Percentiles rank a stretch among this genome's conserved stretches.
These are phyloP conservation scores for Zaprionus vittiger DNA, from an alignment of 1,140 invertebrate species.

Conservation along the genomic window DNA sequence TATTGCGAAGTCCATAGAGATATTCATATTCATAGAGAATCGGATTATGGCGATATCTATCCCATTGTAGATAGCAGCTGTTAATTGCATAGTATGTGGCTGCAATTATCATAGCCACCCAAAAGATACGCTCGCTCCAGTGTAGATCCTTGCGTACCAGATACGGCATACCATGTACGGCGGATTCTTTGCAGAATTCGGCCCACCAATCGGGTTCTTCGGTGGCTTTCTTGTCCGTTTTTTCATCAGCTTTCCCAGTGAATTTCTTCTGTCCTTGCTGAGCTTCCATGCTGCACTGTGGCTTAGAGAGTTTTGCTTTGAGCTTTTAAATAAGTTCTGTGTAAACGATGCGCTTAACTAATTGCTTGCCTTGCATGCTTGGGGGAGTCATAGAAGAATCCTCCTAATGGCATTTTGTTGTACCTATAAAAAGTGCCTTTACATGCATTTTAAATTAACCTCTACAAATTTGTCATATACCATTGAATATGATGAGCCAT, in stretches of 20 bases:
- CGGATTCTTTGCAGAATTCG: slow-evolving; percentile 58
- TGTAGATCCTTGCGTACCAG: slow-evolving; percentile 66
- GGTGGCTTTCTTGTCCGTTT: not conserved
- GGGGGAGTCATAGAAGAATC: not conserved
- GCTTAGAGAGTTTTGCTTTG: not conserved
- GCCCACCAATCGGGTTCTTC: slow-evolving; percentile 40
- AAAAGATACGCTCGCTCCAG: slow-evolving; percentile 70
- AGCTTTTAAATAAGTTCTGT: slow-evolving; percentile 15
- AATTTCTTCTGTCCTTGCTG: not conserved
- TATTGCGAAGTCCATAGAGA: slow-evolving; percentile 60
- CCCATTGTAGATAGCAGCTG: slow-evolving; percentile 67
- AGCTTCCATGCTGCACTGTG: slow-evolving; percentile 14
- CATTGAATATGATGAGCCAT: not conserved
- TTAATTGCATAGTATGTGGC: slow-evolving; percentile 62
- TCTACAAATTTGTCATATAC: not conserved
- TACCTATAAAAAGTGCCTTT: not conserved
- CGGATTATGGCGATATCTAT: slow-evolving; percentile 71
- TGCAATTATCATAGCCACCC: slow-evolving; percentile 49
- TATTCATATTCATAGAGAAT: slow-evolving; percentile 77
- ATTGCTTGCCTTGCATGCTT: not conserved
- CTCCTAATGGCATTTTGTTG: slow-evolving; percentile 41
- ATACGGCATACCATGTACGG: slow-evolving; percentile 73
- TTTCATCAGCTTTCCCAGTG: not conserved
- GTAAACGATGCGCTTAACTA: slow-evolving; percentile 27
- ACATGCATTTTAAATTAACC: slow-evolving; percentile 50